These are phyloP conservation scores for Hormaphis cornu DNA, from an alignment of 1,140 invertebrate genomes.

Conservation along the genomic window DNA sequence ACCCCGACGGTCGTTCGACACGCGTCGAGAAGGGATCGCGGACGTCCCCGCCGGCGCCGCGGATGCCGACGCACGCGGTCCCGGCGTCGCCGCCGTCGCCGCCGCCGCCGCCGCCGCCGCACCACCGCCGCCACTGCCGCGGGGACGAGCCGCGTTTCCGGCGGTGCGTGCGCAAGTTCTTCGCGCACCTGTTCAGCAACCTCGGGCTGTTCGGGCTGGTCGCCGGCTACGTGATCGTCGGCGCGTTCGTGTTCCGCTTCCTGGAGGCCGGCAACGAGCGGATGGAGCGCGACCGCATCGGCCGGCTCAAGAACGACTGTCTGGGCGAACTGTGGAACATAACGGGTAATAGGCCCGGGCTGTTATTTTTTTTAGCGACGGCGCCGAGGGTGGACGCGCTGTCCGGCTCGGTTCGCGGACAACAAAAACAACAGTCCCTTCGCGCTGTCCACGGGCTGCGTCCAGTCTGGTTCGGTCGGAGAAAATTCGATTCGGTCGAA, in stretches of 20 bases:
- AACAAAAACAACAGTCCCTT: no score
- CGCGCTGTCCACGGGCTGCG: no score
- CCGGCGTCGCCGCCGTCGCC: slow-evolving; percentile 41
- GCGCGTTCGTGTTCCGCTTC: slow-evolving; percentile 40
- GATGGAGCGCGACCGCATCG: slow-evolving; percentile 37
- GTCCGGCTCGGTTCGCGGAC: no score
- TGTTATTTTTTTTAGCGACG: no score
- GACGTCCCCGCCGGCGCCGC: slow-evolving; percentile 37
- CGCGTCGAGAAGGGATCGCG: slow-evolving; percentile 36
- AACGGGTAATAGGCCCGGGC: slow-evolving; percentile 39
- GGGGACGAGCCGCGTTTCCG: slow-evolving; percentile 34
- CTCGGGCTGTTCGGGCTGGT: slow-evolving; percentile 43
- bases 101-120: slow-evolving; percentile 39
- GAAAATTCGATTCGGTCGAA: slow-evolving; percentile 39
- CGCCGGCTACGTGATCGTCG: slow-evolving; percentile 41
- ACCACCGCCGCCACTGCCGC: slow-evolving; percentile 41
- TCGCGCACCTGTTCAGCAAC: slow-evolving; percentile 35
- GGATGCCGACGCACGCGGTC: slow-evolving; percentile 40
- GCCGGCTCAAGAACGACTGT: slow-evolving; percentile 39
- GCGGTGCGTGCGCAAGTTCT: slow-evolving; percentile 30
- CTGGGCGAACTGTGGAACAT: slow-evolving; percentile 44
- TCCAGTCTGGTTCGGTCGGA: no score
- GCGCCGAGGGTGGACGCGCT: background rate
- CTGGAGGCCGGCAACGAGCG: slow-evolving; percentile 32
- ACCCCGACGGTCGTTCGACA: slow-evolving; percentile 38